phyloP scores from a whole-genome alignment of 92 coral and sea anemone species.

The Actinernus sp. region DNA sequence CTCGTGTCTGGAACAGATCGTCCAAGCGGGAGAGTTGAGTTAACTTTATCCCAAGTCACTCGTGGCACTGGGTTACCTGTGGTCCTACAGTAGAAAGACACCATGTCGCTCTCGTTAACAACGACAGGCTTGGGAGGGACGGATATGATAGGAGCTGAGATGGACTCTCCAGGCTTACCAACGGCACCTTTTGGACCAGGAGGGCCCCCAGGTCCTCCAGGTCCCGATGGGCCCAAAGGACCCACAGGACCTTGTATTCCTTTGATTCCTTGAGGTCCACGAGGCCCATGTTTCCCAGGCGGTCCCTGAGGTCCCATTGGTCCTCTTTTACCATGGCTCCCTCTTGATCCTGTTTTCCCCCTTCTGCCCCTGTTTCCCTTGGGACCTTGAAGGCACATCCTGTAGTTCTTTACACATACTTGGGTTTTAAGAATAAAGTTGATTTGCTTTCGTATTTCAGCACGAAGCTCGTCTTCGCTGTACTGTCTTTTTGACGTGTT shows the following conservation, averaged over 20 bases:
- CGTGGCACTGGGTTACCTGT: constrained; percentile 26
- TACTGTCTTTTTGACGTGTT: no score
- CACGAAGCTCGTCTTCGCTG: not conserved
- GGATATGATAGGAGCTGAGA: constrained; percentile 12
- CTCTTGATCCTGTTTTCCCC: constrained; percentile 59
- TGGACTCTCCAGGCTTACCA: constrained; percentile 18
- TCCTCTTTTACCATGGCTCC: constrained; percentile 53
- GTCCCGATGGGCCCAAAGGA: constrained; percentile 9
- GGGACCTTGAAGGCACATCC: constrained; percentile 62
- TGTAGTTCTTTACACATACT: constrained; percentile 53
- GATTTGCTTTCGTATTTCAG: constrained; percentile 47
- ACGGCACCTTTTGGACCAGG: constrained; percentile 25
- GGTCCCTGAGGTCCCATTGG: constrained; percentile 46
- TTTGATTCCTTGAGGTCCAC: no score
- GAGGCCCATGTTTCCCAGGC: constrained; percentile 68
- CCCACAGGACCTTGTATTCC: no score
- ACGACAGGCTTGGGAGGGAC: constrained; percentile 14
- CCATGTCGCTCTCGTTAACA: no score
- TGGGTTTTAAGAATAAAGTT: constrained; percentile 36
- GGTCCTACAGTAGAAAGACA: constrained; percentile 24
- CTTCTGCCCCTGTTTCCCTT: constrained; percentile 66
- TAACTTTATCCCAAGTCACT: constrained; percentile 23
- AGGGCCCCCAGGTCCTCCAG: no score
- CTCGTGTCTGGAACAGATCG: constrained; percentile 5
- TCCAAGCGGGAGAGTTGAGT: constrained; percentile 6